These are phyloP conservation scores for Drosophila nigritarsus DNA, from an alignment of 2,888 invertebrate species.

Conservation along the genomic window DNA sequence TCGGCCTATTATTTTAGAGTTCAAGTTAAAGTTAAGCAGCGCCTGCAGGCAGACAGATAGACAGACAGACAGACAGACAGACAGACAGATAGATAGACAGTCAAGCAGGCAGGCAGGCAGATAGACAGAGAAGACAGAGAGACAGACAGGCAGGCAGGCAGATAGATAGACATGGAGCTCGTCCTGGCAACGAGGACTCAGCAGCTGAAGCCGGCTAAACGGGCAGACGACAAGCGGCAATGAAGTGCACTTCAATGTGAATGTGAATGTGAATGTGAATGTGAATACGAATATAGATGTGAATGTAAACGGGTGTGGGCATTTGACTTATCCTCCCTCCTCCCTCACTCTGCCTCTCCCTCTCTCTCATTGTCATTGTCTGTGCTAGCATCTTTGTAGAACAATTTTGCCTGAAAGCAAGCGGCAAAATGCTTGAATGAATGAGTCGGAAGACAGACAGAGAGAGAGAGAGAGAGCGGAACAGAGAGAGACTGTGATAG, in stretches of 20 bases:
- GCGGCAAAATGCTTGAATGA: slow-evolving; percentile 75
- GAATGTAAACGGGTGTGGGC: slow-evolving; percentile 59
- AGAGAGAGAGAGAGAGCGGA: too few species aligned
- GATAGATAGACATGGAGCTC: slow-evolving; percentile 13
- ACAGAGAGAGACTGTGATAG: background rate
- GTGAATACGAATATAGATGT: slow-evolving; percentile 36
- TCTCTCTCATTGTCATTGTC: slow-evolving; percentile 39
- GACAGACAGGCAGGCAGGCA: background rate
- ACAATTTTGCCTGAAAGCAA: slow-evolving; percentile 76
- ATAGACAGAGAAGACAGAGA: background rate
- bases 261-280: slow-evolving; percentile 37
- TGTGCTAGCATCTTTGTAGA: slow-evolving; percentile 70
- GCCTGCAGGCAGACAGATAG: slow-evolving; percentile 55
- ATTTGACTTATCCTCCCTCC: slow-evolving; percentile 49
- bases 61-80: background rate
- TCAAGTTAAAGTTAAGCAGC: slow-evolving; percentile 80
- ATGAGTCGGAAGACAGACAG: slow-evolving; percentile 39
- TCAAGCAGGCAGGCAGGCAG: background rate
- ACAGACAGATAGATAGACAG: background rate
- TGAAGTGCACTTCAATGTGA: slow-evolving; percentile 76
- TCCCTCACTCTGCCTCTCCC: background rate
- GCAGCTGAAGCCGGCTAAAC: slow-evolving; percentile 41
- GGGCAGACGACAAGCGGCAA: slow-evolving; percentile 67
- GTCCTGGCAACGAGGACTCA: slow-evolving; percentile 29
- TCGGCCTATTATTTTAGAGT: slow-evolving; percentile 77